Evolutionary conservation across 2,888 invertebrate genomes (phyloP).

Genomic region (Rugalucina vietnamica): DNA sequence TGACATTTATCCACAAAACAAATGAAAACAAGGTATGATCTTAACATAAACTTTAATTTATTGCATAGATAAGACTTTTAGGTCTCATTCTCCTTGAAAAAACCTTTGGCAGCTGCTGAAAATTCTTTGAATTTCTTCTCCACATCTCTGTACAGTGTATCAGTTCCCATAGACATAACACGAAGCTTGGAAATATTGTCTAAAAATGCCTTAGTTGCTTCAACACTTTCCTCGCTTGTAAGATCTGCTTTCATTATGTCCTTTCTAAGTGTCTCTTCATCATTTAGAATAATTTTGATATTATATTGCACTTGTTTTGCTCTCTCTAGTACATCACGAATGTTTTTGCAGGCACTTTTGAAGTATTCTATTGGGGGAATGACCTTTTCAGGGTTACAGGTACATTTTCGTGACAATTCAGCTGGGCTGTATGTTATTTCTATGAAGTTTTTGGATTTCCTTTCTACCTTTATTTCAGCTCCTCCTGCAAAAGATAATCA

Average conservation of each 20-base stretch:
- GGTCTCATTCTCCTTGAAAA: constrained; percentile 55
- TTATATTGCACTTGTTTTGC: constrained; percentile 69
- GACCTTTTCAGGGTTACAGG: constrained; percentile 66
- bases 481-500: constrained; percentile 62
- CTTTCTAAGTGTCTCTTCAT: constrained; percentile 68
- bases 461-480: constrained; percentile 66
- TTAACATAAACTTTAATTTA: no score
- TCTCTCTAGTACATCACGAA: constrained; percentile 67
- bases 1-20: no score
- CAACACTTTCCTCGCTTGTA: constrained; percentile 61
- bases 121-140: constrained; percentile 68
- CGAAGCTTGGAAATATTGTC: constrained; percentile 72
- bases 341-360: constrained; percentile 69
- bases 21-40: no score
- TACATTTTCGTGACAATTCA: constrained; percentile 65
- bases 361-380: constrained; percentile 69
- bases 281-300: constrained; percentile 67
- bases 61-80: no score
- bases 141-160: constrained; percentile 70
- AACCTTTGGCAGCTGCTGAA: constrained; percentile 69
- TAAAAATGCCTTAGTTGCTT: constrained; percentile 64
- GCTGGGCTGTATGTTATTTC: constrained; percentile 66
- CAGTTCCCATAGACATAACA: constrained; percentile 65
- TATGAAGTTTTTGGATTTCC: constrained; percentile 69
- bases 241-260: constrained; percentile 73